phyloP scores from a whole-genome alignment of 2,113 vertebrate species.

The Solea solea region DNA sequence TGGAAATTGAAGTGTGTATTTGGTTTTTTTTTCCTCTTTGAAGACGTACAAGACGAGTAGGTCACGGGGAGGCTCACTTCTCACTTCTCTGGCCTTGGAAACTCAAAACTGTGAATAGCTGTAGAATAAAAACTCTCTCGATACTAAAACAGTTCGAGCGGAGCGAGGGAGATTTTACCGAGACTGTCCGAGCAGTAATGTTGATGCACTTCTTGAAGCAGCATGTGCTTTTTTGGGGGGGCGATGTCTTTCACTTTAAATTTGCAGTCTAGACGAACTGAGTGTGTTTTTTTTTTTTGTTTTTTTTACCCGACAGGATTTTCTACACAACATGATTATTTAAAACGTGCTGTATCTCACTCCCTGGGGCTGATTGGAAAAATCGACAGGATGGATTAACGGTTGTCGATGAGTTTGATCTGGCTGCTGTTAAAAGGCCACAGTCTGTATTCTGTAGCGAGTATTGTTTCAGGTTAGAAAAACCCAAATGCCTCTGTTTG shows the following conservation, averaged over 20 bases:
- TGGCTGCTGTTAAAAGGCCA: slow-evolving; percentile 38
- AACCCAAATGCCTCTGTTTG: slow-evolving; percentile 55
- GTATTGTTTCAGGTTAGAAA: slow-evolving; percentile 49
- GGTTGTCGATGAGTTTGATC: not conserved
- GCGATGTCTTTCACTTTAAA: slow-evolving; percentile 22
- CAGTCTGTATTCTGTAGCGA: slow-evolving; percentile 28
- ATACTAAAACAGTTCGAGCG: slow-evolving; percentile 1
- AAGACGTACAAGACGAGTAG: not conserved
- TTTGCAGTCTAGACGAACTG: not conserved
- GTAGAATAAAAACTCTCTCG: slow-evolving; percentile 11
- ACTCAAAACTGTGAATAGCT: slow-evolving; percentile 74
- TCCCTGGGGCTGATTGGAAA: slow-evolving; percentile 14
- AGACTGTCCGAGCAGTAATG: not conserved
- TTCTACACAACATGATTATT: slow-evolving; percentile 46
- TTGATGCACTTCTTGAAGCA: not conserved
- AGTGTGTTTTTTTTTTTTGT: too few species aligned
- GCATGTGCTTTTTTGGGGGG: not conserved
- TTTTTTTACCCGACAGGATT: slow-evolving; percentile 46
- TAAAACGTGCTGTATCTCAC: slow-evolving; percentile 19
- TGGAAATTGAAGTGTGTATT: slow-evolving; percentile 22
- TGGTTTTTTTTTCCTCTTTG: slow-evolving; percentile 8
- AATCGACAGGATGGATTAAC: slow-evolving; percentile 4
- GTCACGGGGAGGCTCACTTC: slow-evolving; percentile 13
- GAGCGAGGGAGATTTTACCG: slow-evolving; percentile 11
- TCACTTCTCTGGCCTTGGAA: slow-evolving; percentile 46